Conservation (phyloP, 2,888 invertebrate species). For the Melanophora roralis region DNA sequence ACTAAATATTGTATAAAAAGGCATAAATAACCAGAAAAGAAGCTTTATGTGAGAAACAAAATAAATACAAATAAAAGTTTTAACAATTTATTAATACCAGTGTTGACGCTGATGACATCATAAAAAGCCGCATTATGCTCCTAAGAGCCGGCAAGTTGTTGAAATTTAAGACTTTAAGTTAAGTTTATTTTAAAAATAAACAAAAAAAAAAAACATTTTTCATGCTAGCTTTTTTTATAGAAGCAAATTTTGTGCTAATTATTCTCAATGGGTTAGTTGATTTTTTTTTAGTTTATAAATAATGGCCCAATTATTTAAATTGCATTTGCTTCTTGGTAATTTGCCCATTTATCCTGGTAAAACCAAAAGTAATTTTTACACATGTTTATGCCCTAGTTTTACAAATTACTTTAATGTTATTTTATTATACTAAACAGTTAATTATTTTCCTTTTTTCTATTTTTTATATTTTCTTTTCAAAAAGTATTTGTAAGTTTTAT, state of each 20-base stretch:
- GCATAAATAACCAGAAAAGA: background rate
- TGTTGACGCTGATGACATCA: slow-evolving; percentile 20
- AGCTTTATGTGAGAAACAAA: background rate
- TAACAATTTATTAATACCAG: background rate
- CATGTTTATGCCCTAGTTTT: background rate
- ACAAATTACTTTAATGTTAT: background rate
- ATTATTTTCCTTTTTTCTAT: slow-evolving; percentile 3
- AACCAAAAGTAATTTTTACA: background rate
- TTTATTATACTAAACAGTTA: slow-evolving; percentile 13
- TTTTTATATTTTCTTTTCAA: slow-evolving; percentile 9
- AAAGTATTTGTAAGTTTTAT: background rate
- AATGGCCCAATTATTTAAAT: background rate
- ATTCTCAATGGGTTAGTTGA: background rate
- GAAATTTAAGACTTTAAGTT: background rate
- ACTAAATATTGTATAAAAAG: background rate
- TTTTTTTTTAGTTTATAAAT: background rate
- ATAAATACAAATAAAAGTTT: slow-evolving; percentile 1
- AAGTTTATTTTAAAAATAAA: too few species aligned
- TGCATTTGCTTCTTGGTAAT: background rate
- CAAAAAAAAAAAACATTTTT: too few species aligned
- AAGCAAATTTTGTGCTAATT: background rate
- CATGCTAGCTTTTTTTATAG: too few species aligned
- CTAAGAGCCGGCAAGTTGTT: background rate
- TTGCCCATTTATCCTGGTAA: background rate
- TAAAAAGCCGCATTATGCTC: background rate